Evolutionary conservation across 2,888 invertebrate genomes (phyloP).

Genomic region (Cheilosia scutellata): DNA sequence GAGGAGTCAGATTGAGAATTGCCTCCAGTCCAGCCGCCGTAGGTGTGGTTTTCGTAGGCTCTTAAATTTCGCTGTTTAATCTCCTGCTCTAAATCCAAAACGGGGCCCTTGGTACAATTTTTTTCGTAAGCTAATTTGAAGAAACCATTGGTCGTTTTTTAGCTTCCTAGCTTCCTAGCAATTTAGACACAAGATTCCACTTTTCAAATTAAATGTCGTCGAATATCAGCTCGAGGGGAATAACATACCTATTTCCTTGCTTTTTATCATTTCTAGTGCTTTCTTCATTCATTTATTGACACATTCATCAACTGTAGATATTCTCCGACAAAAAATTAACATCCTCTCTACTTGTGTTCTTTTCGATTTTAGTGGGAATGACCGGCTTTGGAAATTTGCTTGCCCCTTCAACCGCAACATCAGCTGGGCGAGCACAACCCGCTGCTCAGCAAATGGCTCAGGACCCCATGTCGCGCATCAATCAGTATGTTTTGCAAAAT

Average conservation of each 20-base stretch:
- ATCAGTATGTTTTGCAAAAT: conserved; percentile 82
- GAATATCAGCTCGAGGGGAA: neutral
- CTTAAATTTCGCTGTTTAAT: too few relatives aligned
- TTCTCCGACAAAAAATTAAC: neutral
- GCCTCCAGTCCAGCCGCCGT: too few relatives aligned
- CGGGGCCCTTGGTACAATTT: too few relatives aligned
- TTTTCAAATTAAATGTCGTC: neutral
- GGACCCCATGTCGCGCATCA: conserved; percentile 79
- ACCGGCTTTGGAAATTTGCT: conserved; percentile 85
- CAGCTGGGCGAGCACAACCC: conserved; percentile 47
- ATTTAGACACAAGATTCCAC: too few relatives aligned
- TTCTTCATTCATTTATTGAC: conserved; percentile 3
- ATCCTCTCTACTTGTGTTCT: neutral
- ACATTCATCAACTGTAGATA: neutral
- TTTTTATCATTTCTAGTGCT: conserved; percentile 4
- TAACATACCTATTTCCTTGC: neutral
- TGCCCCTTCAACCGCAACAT: conserved; percentile 57
- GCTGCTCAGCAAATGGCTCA: conserved; percentile 63
- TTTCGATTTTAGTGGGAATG: conserved; percentile 86
- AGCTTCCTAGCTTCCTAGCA: too few relatives aligned
- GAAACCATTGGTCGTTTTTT: too few relatives aligned
- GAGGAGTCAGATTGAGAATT: too few relatives aligned
- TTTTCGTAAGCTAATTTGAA: too few relatives aligned
- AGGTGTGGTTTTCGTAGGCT: too few relatives aligned
- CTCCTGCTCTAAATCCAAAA: too few relatives aligned